Conservation (phyloP, 2,797 vertebrate genomes). For the Sebastes vulpes region DNA sequence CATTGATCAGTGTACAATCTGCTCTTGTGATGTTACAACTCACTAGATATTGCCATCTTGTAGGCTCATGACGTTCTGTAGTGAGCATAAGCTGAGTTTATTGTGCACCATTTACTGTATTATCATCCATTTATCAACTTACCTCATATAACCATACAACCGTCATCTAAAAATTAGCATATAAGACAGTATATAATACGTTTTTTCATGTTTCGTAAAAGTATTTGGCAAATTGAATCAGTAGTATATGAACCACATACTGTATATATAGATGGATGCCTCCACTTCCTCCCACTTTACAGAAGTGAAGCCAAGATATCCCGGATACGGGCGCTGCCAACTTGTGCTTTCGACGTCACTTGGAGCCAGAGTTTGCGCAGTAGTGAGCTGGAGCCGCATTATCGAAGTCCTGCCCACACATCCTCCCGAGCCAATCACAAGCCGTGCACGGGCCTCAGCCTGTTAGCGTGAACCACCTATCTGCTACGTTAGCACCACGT, state of each 20-base stretch:
- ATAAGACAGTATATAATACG: too few species aligned
- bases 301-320: too few species aligned
- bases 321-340: fast-evolving
- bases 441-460: too few species aligned
- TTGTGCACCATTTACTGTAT: background rate
- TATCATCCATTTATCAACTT: background rate
- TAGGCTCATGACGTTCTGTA: background rate
- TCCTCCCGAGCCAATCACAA: too few species aligned
- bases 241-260: background rate
- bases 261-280: too few species aligned
- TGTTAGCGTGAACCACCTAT: background rate
- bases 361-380: too few species aligned
- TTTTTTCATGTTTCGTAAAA: background rate
- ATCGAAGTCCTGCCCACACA: fast-evolving
- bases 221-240: background rate
- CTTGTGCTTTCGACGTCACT: too few species aligned
- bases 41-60: background rate
- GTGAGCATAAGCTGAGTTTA: background rate
- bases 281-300: too few species aligned
- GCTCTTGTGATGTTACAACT: background rate
- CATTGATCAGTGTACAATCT: background rate
- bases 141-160: background rate
- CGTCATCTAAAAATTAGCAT: too few species aligned
- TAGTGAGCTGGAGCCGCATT: too few species aligned
- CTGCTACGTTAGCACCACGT: background rate